Percentiles rank a stretch among this genome's conserved stretches.
Evolutionary conservation across 2,113 vertebrate genomes (phyloP).

Genomic region (Struthidea cinerea): DNA sequence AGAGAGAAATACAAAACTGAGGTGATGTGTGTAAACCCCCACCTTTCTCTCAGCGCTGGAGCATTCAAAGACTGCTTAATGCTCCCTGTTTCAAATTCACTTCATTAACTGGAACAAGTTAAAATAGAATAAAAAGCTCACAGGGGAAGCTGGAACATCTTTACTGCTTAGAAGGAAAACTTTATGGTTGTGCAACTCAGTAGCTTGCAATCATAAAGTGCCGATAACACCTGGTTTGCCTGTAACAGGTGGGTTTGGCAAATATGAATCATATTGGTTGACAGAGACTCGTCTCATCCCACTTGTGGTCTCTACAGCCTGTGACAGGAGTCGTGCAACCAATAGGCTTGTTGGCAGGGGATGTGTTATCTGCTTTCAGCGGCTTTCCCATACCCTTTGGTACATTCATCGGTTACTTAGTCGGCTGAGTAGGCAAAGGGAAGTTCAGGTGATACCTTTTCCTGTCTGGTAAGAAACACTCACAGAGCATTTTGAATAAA

Average conservation of each 20-base stretch:
- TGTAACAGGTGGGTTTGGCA: background rate
- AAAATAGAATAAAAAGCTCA: background rate
- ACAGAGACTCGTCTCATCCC: background rate
- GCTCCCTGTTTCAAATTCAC: background rate
- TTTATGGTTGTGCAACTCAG: background rate
- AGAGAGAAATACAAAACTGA: background rate
- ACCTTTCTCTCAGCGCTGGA: rapidly evolving
- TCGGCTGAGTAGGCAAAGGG: background rate
- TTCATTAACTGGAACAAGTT: background rate
- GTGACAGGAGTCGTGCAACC: background rate
- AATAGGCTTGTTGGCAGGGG: background rate
- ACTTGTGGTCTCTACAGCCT: background rate
- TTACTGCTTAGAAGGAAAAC: background rate
- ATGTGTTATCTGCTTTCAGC: background rate
- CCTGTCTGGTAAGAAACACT: background rate
- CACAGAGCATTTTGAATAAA: background rate
- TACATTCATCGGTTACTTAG: background rate
- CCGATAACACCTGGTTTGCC: background rate
- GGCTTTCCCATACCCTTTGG: background rate
- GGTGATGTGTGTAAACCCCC: background rate
- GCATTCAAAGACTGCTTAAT: background rate
- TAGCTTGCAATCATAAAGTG: background rate
- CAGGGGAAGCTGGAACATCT: background rate
- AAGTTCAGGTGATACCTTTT: background rate
- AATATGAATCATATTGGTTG: background rate